These are phyloP conservation scores for Oenanthe melanoleuca DNA, from an alignment of 2,113 vertebrate genomes.

Conservation along the genomic window DNA sequence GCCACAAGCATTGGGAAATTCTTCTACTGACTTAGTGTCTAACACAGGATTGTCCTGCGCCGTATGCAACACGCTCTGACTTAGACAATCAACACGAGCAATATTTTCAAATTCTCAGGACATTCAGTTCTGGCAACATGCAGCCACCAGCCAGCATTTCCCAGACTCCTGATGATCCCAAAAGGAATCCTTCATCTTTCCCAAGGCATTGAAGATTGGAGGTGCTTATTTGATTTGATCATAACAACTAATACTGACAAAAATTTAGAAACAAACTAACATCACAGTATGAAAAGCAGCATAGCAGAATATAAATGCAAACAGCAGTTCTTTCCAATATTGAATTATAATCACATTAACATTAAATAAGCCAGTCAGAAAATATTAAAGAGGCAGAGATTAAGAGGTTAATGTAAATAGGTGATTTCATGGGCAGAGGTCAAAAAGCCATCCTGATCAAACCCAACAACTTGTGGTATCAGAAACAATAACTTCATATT, in stretches of 20 bases:
- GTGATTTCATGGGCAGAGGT: neutral
- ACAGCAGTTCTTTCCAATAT: neutral
- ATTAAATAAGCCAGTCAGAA: neutral
- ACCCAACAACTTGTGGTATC: neutral
- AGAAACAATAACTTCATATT: neutral
- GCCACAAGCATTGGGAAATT: slow-evolving; percentile 28
- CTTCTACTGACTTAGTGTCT: neutral
- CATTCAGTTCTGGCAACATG: neutral
- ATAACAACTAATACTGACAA: neutral
- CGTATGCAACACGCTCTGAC: neutral
- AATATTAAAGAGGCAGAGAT: neutral
- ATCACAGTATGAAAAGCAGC: neutral
- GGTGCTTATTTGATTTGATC: neutral
- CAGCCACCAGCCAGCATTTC: neutral
- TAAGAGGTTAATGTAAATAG: neutral
- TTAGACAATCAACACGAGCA: neutral
- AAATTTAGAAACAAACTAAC: neutral
- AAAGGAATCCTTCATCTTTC: neutral
- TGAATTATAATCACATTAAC: neutral
- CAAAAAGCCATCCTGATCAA: neutral
- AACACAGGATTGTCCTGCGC: accelerated
- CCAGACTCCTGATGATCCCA: neutral
- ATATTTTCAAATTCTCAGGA: neutral
- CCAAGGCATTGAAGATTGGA: neutral
- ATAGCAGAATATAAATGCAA: neutral